Evolutionary conservation across 2,888 invertebrate genomes (phyloP).

Genomic region (Agonopterix arenella): DNA sequence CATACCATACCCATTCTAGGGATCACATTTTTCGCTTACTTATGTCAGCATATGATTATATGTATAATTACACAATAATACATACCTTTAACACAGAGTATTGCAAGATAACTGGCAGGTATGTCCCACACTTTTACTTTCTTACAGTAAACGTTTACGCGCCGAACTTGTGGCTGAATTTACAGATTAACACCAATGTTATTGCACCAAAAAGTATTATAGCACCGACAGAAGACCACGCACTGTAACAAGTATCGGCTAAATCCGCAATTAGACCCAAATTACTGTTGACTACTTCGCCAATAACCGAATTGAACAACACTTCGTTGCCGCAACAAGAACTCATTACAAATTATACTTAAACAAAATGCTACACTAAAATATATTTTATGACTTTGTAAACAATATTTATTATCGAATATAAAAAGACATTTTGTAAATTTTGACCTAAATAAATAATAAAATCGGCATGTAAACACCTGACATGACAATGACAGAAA

Average conservation of each 20-base stretch:
- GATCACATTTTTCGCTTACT: too few relatives aligned
- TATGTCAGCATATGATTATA: too few relatives aligned
- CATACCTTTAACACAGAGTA: not conserved
- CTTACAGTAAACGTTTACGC: conserved; percentile 15
- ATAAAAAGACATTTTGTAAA: conserved; percentile 19
- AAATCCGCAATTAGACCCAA: conserved; percentile 45
- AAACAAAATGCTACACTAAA: conserved; percentile 12
- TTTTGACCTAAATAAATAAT: conserved; percentile 48
- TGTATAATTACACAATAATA: too few relatives aligned
- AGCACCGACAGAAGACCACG: conserved; percentile 37
- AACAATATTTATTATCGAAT: not conserved
- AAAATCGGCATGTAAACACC: conserved; percentile 49
- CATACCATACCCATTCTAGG: too few relatives aligned
- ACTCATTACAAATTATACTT: conserved; percentile 56
- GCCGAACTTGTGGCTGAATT: conserved; percentile 12
- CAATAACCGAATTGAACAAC: conserved; percentile 54
- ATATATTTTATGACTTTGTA: not conserved
- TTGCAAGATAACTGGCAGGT: not conserved
- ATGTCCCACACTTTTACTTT: conserved; percentile 34
- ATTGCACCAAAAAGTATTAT: conserved; percentile 31
- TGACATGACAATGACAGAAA: conserved; percentile 37
- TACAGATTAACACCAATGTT: conserved; percentile 27
- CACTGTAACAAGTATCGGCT: conserved; percentile 36
- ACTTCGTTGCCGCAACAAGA: conserved; percentile 68
- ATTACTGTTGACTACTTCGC: conserved; percentile 56